Evolutionary conservation across 1,140 invertebrate genomes (phyloP), one percentile per base, ranked within the genome.

Genomic region (Dufourea novaeangliae): DNA sequence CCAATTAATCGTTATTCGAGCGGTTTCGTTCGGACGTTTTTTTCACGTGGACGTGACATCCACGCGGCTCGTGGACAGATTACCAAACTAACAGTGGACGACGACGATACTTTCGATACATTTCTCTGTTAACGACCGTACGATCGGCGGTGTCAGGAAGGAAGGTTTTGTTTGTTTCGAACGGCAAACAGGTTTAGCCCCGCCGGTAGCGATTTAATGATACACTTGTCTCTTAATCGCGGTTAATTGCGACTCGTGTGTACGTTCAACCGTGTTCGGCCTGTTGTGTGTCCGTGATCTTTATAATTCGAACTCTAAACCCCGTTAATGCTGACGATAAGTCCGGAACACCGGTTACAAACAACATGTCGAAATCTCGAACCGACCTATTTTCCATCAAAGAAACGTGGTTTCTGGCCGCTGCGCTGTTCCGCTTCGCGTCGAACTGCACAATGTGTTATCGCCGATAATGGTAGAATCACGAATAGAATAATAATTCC

Each of bases 1-100:
- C 59, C 59, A 62, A 62, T 62, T 62, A 62, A 34, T 62, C 6
- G 59, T 62, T 62, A 62, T 62, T n/a, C 59, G 59, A 34, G 34
- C 32, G 52, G 32, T 37, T 22, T 6, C n/a, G n/a, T 22, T n/a
- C 34, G 20, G 34, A 6, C n/a, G 32, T 22, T 62, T 39, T n/a
- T 39, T 34, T 12, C n/a, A 12, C 34, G n/a, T 14, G 25, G 10
- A 11, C 0, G 29, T 32, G 57, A 34, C 27, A 37, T 34, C 22
- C 22, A 25, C 52, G 52, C 52, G 52, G n/a, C n/a, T n/a, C n/a
- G n/a, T n/a, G n/a, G n/a, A n/a, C n/a, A n/a, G n/a, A n/a, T n/a
- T n/a, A n/a, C n/a, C n/a, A n/a, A n/a, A n/a, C n/a, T n/a, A n/a
- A n/a, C n/a, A n/a, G n/a, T n/a, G n/a, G n/a, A n/a, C n/a, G n/a